Evolutionary conservation across 2,888 invertebrate genomes (phyloP).

Genomic region (Cremastobaeus sp.): DNA sequence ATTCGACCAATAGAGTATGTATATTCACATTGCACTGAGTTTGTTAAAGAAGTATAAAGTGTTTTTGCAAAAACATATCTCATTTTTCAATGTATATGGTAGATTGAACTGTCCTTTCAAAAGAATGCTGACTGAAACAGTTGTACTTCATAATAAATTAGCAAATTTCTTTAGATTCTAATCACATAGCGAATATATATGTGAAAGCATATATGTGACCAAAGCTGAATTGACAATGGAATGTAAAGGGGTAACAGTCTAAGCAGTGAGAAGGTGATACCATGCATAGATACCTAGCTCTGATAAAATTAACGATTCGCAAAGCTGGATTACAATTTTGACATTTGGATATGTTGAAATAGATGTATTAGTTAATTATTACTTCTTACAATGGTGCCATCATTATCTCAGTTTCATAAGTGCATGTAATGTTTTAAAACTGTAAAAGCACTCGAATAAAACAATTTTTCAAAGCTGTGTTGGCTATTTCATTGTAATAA

Average conservation of each 20-base stretch:
- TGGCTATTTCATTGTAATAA: neutral
- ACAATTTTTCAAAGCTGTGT: slow-evolving; percentile 1
- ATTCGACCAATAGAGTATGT: slow-evolving; percentile 19
- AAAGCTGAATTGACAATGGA: too few relatives aligned
- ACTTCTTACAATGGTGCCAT: slow-evolving; percentile 37
- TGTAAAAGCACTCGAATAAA: slow-evolving; percentile 38
- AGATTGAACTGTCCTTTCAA: slow-evolving; percentile 39
- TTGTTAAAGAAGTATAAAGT: slow-evolving; percentile 39
- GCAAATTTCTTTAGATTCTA: neutral
- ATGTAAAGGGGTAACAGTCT: too few relatives aligned
- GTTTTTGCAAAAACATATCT: slow-evolving; percentile 46
- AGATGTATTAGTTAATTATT: neutral
- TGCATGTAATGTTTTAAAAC: slow-evolving; percentile 30
- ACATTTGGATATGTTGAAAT: too few relatives aligned
- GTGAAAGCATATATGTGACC: too few relatives aligned
- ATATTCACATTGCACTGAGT: slow-evolving; percentile 41
- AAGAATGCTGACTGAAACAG: neutral
- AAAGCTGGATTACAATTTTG: too few relatives aligned
- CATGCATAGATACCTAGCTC: too few relatives aligned
- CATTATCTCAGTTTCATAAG: slow-evolving; percentile 28
- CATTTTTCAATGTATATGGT: slow-evolving; percentile 52
- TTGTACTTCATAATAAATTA: neutral
- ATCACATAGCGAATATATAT: neutral
- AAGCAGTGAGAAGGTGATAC: too few relatives aligned
- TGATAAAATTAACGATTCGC: neutral